Evolutionary conservation across 2,113 vertebrate genomes (phyloP).

Genomic region (Misgurnus mizolepis): DNA sequence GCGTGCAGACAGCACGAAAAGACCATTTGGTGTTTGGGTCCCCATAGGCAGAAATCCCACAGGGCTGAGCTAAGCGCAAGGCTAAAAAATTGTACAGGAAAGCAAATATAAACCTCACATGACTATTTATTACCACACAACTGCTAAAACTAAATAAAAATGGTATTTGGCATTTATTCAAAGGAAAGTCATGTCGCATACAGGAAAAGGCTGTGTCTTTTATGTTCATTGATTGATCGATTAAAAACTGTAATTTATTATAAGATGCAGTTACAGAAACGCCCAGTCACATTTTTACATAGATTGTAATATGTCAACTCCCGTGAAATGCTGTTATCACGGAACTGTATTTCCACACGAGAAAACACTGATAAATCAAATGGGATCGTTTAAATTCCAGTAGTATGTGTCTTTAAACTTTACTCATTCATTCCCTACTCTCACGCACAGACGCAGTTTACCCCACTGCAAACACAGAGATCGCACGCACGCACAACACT

Average conservation of each 20-base stretch:
- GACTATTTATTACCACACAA: background rate
- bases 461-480: slow-evolving; percentile 7
- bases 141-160: background rate
- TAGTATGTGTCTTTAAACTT: slow-evolving; percentile 23
- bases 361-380: background rate
- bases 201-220: background rate
- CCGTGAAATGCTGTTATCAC: background rate
- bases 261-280: no score
- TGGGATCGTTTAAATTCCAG: background rate
- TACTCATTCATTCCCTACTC: slow-evolving; percentile 6
- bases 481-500: slow-evolving; percentile 10
- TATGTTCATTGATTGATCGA: no score
- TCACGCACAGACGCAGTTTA: slow-evolving; percentile 42
- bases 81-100: slow-evolving; percentile 12
- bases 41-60: slow-evolving; percentile 45
- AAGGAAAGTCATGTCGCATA: background rate
- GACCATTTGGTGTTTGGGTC: slow-evolving; percentile 46
- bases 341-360: background rate
- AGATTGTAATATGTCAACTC: no score
- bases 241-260: no score
- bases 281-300: no score
- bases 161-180: background rate
- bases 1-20: slow-evolving; percentile 50
- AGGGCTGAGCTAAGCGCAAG: slow-evolving; percentile 3
- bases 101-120: slow-evolving; percentile 9